Evolutionary conservation across 2,888 invertebrate species (phyloP), one percentile per base, ranked within the genome.

Genomic region (Gandaritis pyraliata): DNA sequence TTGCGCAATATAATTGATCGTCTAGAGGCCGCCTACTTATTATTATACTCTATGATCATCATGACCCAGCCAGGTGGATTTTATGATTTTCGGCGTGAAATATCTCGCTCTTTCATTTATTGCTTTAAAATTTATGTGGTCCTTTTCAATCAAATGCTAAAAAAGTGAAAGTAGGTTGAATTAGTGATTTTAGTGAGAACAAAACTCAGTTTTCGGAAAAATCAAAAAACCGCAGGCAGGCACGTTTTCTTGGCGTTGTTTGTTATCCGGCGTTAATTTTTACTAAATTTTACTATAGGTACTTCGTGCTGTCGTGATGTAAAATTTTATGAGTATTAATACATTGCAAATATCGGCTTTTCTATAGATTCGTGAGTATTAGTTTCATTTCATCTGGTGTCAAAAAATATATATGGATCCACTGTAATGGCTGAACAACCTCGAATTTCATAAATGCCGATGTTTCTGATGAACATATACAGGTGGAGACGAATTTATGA

Each of bases 161-260:
- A 33, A 33, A 33, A 33, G 7, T 33, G 1, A 7, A 6, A 8
- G 33, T 7, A 2, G 1, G 5, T 6, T 8, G 33, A 8, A 8
- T 8, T 6, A 33, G 33, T 8, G 33, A 33, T 1, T 33, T 33
- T 2, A 6, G 6, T 4, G 41, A n/a, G 23, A 58, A 58, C 52
- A 52, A 52, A 59, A 13, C 45, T 33, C 23, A 62, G 49, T 62
- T 58, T 57, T 62, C 62, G 58, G 50, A 62, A 57, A 45, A 54
- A 23, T 47, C 15, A 47, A 47, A 70, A 63, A 58, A 59, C 56
- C 65, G 53, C 56, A 61, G 85, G 88, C 90, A 90, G 85, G 88
- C 90, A 90, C 91, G 90, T 91, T 90, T 90, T 89, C 89, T 87
- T 87, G 87, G 90, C 91, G 88, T 90, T 90, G 86, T 89, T 88